Base-by-base conservation (phyloP, 2,113 vertebrate genomes). In the Neogobius melanostomus region DNA sequence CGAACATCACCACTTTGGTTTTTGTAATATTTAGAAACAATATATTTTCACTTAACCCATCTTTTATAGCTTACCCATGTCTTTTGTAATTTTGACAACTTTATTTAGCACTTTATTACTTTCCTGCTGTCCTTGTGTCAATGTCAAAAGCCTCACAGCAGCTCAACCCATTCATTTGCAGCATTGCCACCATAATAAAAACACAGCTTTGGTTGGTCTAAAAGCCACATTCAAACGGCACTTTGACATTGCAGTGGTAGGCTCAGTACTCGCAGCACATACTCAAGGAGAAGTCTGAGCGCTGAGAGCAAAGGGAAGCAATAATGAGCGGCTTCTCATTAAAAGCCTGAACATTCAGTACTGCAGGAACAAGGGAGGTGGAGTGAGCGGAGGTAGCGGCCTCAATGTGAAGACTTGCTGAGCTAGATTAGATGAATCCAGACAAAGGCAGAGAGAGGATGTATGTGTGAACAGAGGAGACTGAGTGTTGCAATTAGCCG, bases 281-380 rank as follows among this genome's bases (percentile, higher is more conserved):
- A 74, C 47, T 66, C 52, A 1, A 57, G 72, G 64, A 77, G 69
- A 68, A 46, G 69, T 57, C 51, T 21, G 54, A 67, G 50, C 8
- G 52, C 77, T 74, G 69, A 68, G 75, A 79, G 85, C 66, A 51
- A 69, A 74, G 67, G 77, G 43, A 68, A 66, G 66, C 64, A 73
- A 71, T 81, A 81, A 85, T 73, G 78, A 85, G 78, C 48, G 57
- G 74, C 69, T 69, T 73, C 81, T 83, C 76, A 83, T 83, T 82
- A 82, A 45, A 83, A 77, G 0, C 71, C 48, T 6, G 60, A 75
- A 74, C 81, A 83, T 79, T 71, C 66, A 71, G 81, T 69, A 71
- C 70, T 42, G 72, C 62, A 77, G 62, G 64, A 67, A 60, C 46
- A 51, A n/a, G n/a, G 50, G 67, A 44, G 49, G 66, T 76, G 17